phyloP scores from a whole-genome alignment of 2,888 invertebrate genomes.

The Drosophila siamana region DNA sequence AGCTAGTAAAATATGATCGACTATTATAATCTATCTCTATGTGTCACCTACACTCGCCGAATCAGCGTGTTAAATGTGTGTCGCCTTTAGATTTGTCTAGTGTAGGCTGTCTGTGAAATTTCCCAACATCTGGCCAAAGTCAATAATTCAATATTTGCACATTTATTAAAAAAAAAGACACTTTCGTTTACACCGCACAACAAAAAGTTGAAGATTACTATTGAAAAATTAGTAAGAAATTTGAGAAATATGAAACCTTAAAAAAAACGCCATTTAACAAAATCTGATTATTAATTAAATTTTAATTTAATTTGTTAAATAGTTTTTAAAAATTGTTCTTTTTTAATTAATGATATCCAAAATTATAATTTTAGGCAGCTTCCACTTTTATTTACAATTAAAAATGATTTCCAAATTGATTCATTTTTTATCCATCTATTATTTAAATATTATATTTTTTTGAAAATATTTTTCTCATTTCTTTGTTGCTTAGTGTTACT shows the following conservation, averaged over 20 bases:
- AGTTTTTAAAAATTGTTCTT: too few species aligned
- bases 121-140: constrained; percentile 64
- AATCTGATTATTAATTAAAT: too few species aligned
- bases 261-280: too few species aligned
- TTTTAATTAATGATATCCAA: too few species aligned
- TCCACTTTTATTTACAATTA: neutral
- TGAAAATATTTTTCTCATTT: neutral
- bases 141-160: constrained; percentile 48
- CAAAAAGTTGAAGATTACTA: neutral
- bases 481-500: constrained; percentile 42
- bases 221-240: neutral
- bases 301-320: too few species aligned
- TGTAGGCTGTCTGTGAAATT: constrained; percentile 41
- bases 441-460: neutral
- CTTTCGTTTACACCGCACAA: constrained; percentile 31
- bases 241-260: too few species aligned
- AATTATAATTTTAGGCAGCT: too few species aligned
- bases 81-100: constrained; percentile 16
- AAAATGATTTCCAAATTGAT: too few species aligned
- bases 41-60: neutral
- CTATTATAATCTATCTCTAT: too few species aligned
- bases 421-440: too few species aligned
- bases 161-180: constrained; percentile 20
- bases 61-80: constrained; percentile 1
- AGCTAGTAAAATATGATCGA: too few species aligned